phyloP scores from a whole-genome alignment of 2,888 invertebrate species.

The Epirrhoe alternata region DNA sequence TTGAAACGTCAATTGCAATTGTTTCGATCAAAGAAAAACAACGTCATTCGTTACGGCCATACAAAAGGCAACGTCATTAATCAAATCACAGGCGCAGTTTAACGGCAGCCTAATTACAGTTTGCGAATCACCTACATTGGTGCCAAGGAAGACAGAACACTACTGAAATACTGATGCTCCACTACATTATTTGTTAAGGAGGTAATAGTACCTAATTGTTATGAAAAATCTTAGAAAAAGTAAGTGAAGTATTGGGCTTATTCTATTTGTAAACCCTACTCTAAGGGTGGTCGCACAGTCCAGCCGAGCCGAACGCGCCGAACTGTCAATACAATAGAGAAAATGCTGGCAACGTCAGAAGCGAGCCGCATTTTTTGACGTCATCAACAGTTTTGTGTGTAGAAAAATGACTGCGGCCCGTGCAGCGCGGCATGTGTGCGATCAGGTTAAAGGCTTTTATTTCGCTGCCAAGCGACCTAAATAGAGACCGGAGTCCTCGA shows the following conservation, averaged over 20 bases:
- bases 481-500: too few relatives aligned
- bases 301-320: too few relatives aligned
- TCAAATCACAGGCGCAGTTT: slow-evolving; percentile 79
- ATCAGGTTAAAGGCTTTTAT: neutral
- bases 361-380: too few relatives aligned
- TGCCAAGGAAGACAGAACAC: slow-evolving; percentile 6
- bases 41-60: slow-evolving; percentile 47
- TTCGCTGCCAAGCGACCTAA: neutral
- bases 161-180: neutral
- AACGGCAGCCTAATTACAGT: slow-evolving; percentile 82
- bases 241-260: neutral
- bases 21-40: slow-evolving; percentile 60
- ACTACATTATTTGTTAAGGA: neutral
- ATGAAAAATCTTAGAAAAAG: too few relatives aligned
- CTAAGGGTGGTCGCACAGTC: too few relatives aligned
- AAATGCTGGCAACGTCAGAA: too few relatives aligned
- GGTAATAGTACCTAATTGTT: too few relatives aligned
- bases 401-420: too few relatives aligned
- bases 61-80: slow-evolving; percentile 61
- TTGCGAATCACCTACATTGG: slow-evolving; percentile 47
- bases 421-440: too few relatives aligned
- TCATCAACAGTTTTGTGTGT: too few relatives aligned
- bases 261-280: neutral
- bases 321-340: too few relatives aligned
- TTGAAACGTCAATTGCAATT: slow-evolving; percentile 4